These are phyloP conservation scores for Hippocampus comes DNA, from an alignment of 2,113 vertebrate genomes.

Conservation along the genomic window DNA sequence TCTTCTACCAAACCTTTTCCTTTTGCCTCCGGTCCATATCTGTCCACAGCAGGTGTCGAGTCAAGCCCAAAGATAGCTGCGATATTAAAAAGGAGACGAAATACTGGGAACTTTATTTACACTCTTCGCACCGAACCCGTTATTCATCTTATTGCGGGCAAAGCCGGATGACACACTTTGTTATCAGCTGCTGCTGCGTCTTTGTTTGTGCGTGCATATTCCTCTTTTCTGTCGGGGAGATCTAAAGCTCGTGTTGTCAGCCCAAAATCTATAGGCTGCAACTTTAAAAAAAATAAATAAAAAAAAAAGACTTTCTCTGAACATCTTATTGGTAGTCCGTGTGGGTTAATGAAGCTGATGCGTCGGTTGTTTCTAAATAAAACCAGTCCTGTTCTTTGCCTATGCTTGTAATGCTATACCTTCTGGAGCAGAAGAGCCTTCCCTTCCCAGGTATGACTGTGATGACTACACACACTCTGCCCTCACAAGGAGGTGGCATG, in stretches of 20 bases:
- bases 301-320: slow-evolving; percentile 7
- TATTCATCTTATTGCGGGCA: slow-evolving; percentile 41
- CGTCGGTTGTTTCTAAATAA: slow-evolving; percentile 22
- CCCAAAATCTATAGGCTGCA: slow-evolving; percentile 23
- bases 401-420: slow-evolving; percentile 46
- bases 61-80: slow-evolving; percentile 44
- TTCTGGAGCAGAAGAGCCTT: slow-evolving; percentile 32
- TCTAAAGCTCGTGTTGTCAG: slow-evolving; percentile 18
- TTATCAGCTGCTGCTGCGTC: slow-evolving; percentile 46
- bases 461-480: slow-evolving; percentile 50
- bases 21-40: slow-evolving; percentile 59
- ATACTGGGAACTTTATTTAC: slow-evolving; percentile 51
- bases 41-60: slow-evolving; percentile 63
- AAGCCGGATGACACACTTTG: slow-evolving; percentile 37
- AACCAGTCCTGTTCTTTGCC: slow-evolving; percentile 33
- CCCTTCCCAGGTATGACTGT: slow-evolving; percentile 22
- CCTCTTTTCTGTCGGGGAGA: slow-evolving; percentile 31
- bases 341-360: slow-evolving; percentile 17
- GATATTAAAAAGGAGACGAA: slow-evolving; percentile 45
- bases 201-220: slow-evolving; percentile 34
- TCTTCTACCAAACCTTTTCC: slow-evolving; percentile 13
- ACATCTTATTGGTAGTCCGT: slow-evolving; percentile 3
- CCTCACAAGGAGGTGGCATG: slow-evolving; percentile 48
- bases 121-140: slow-evolving; percentile 38
- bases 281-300: not conserved